These are phyloP conservation scores for Paragorgia papillata DNA, from an alignment of 92 coral and sea anemone genomes.

Conservation along the genomic window DNA sequence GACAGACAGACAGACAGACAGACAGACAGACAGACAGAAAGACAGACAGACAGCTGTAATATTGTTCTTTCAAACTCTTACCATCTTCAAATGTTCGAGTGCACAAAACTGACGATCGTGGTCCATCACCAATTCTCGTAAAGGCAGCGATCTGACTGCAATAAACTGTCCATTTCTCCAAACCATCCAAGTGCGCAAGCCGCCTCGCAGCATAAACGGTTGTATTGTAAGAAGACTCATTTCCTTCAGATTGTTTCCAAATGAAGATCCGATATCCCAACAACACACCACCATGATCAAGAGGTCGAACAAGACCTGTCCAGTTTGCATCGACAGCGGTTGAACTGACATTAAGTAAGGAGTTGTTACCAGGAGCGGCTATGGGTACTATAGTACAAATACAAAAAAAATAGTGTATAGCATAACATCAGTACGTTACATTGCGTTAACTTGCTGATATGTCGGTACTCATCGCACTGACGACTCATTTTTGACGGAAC, in stretches of 20 bases:
- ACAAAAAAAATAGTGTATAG: too few relatives aligned
- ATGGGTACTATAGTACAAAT: constrained; percentile 48
- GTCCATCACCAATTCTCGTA: constrained; percentile 20
- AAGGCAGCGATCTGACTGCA: constrained; percentile 17
- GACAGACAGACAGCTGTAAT: too few relatives aligned
- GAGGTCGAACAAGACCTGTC: constrained; percentile 55
- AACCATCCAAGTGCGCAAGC: neutral
- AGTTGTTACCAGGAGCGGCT: constrained; percentile 39
- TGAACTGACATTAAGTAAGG: constrained; percentile 48
- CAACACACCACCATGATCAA: constrained; percentile 75
- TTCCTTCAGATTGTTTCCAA: constrained; percentile 21
- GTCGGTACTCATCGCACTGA: too few relatives aligned
- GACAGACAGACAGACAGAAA: too few relatives aligned
- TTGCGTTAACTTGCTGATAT: too few relatives aligned
- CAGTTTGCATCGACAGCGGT: constrained; percentile 49
- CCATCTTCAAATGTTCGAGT: constrained; percentile 33
- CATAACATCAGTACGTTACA: too few relatives aligned
- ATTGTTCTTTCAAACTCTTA: neutral
- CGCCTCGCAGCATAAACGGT: neutral
- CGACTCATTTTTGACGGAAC: too few relatives aligned
- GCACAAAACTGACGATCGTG: neutral
- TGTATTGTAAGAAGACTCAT: neutral
- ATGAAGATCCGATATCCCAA: constrained; percentile 60
- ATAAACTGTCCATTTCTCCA: constrained; percentile 22
- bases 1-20: too few relatives aligned